These are phyloP conservation scores for Cybosia mesomella DNA, from an alignment of 2,888 invertebrate genomes.

Conservation along the genomic window DNA sequence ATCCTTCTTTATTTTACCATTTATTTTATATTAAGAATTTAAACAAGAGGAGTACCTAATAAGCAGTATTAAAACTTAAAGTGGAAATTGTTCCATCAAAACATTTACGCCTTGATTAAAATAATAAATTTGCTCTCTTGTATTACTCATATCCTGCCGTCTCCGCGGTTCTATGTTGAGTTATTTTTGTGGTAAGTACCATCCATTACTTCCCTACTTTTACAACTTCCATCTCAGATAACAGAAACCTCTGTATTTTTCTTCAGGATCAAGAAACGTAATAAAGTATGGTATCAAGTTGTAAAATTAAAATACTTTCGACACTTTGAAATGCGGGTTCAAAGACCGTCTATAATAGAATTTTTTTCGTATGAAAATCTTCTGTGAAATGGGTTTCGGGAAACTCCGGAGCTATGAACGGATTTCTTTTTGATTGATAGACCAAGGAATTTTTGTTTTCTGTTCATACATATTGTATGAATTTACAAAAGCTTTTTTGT, in stretches of 20 bases:
- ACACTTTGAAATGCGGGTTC: conserved; percentile 5
- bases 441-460: background rate
- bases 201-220: conserved; percentile 45
- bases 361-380: conserved; percentile 11
- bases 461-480: background rate
- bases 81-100: background rate
- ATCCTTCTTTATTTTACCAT: too few relatives aligned
- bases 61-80: too few relatives aligned
- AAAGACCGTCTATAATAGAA: conserved; percentile 9
- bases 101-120: background rate
- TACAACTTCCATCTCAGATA: conserved; percentile 43
- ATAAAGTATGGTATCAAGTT: conserved; percentile 13
- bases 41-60: too few relatives aligned
- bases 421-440: conserved; percentile 1
- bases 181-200: conserved; percentile 9
- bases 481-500: background rate
- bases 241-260: conserved; percentile 34
- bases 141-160: background rate
- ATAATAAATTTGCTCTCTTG: background rate
- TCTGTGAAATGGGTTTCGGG: background rate
- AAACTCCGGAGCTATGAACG: background rate
- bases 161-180: background rate
- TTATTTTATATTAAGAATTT: too few relatives aligned
- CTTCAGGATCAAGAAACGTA: conserved; percentile 3
- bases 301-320: conserved; percentile 14